Percentiles rank a stretch among this genome's conserved stretches.
phyloP scores from a whole-genome alignment of 2,888 invertebrate species.

The Pseudococcus jackbeardsleyi region DNA sequence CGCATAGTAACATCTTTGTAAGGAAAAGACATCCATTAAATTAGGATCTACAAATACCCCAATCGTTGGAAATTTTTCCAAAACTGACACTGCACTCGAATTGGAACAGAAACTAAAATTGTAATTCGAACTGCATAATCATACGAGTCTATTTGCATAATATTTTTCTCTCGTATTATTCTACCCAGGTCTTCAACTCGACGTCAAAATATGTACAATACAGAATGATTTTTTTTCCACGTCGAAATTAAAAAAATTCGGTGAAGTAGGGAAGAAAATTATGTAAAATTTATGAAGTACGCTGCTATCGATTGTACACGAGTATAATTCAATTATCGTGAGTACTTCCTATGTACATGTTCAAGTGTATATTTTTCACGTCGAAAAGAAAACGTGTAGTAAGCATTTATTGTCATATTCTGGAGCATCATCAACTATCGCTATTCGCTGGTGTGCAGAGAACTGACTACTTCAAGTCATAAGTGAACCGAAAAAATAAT shows the following conservation, averaged over 20 bases:
- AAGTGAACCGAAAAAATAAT: no score
- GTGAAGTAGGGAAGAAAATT: background rate
- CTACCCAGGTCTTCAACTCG: no score
- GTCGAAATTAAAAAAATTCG: background rate
- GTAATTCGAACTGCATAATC: no score
- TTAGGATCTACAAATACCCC: background rate
- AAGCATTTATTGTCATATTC: conserved; percentile 1
- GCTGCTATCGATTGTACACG: background rate
- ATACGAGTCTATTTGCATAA: no score
- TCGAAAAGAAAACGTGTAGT: background rate
- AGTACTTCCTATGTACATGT: background rate
- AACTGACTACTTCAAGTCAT: background rate
- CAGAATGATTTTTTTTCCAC: background rate
- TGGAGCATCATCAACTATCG: background rate
- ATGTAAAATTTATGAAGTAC: background rate
- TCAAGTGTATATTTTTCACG: conserved; percentile 8
- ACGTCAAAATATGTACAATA: background rate
- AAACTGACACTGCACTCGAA: background rate
- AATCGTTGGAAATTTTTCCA: background rate
- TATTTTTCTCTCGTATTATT: no score
- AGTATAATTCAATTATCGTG: background rate
- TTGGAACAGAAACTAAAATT: background rate
- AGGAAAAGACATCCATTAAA: background rate
- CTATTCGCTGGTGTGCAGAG: background rate
- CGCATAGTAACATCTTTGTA: background rate